phyloP scores from a whole-genome alignment of 2,888 invertebrate species.

The Drosophila anomalata region DNA sequence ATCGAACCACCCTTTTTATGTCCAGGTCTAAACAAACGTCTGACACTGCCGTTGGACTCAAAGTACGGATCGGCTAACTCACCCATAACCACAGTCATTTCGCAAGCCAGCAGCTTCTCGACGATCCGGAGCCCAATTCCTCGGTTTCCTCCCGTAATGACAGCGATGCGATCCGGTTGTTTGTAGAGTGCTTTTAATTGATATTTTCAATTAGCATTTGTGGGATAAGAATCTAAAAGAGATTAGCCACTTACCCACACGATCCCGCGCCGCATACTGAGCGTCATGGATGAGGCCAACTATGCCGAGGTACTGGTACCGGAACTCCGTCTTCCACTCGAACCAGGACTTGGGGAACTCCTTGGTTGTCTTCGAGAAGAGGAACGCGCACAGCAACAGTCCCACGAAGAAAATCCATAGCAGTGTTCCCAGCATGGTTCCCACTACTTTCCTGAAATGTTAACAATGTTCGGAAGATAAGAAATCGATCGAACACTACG shows the following conservation, averaged over 20 bases:
- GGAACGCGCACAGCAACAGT: slow-evolving; percentile 73
- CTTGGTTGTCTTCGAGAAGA: slow-evolving; percentile 83
- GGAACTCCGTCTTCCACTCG: slow-evolving; percentile 83
- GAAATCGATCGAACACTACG: slow-evolving; percentile 19
- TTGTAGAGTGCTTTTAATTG: slow-evolving; percentile 86
- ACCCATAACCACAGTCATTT: slow-evolving; percentile 91
- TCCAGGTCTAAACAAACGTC: background rate
- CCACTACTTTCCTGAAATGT: slow-evolving; percentile 24
- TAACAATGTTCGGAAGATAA: slow-evolving; percentile 36
- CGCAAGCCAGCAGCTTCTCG: slow-evolving; percentile 89
- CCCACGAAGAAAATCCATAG: slow-evolving; percentile 56
- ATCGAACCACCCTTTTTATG: slow-evolving; percentile 23
- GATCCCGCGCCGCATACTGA: slow-evolving; percentile 72
- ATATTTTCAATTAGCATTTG: slow-evolving; percentile 28
- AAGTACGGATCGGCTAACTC: slow-evolving; percentile 68
- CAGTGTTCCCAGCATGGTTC: slow-evolving; percentile 56
- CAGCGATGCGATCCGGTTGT: slow-evolving; percentile 88
- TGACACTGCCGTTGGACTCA: slow-evolving; percentile 6
- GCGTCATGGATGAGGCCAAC: slow-evolving; percentile 81
- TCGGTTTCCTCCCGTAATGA: slow-evolving; percentile 94
- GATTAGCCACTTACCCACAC: slow-evolving; percentile 78
- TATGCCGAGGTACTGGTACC: slow-evolving; percentile 81
- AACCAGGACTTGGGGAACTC: slow-evolving; percentile 82
- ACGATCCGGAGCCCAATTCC: slow-evolving; percentile 93
- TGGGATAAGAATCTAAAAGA: slow-evolving; percentile 8